phyloP scores from a whole-genome alignment of 2,888 invertebrate genomes.

The Drosophila meridiana region DNA sequence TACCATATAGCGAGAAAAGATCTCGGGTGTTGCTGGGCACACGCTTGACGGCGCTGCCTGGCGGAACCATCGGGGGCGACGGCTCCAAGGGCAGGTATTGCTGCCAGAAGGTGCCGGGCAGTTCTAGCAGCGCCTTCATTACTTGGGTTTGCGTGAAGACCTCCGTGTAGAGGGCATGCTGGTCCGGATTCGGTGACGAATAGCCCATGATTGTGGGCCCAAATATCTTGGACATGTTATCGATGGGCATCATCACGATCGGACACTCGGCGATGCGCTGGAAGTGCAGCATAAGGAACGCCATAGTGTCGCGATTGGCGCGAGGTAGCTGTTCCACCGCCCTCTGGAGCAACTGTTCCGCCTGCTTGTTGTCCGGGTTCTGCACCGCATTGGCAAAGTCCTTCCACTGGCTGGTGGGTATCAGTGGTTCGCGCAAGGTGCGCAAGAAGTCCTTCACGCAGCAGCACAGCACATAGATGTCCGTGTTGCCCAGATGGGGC shows the following conservation, averaged over 20 bases:
- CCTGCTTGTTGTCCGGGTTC: slow-evolving; percentile 87
- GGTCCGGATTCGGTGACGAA: slow-evolving; percentile 90
- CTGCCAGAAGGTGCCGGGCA: slow-evolving; percentile 91
- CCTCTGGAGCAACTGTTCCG: slow-evolving; percentile 87
- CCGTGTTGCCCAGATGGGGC: slow-evolving; percentile 90
- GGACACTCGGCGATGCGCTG: slow-evolving; percentile 93
- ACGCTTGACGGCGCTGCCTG: slow-evolving; percentile 54
- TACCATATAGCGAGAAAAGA: slow-evolving; percentile 81
- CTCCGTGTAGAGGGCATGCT: slow-evolving; percentile 90
- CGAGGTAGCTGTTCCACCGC: slow-evolving; percentile 94
- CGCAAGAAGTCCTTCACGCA: slow-evolving; percentile 97
- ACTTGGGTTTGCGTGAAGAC: slow-evolving; percentile 91
- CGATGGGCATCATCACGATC: slow-evolving; percentile 96
- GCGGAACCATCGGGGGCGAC: slow-evolving; percentile 35
- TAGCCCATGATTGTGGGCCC: slow-evolving; percentile 98
- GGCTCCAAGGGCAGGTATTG: slow-evolving; percentile 72
- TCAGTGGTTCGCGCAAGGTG: slow-evolving; percentile 94
- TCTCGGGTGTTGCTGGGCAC: slow-evolving; percentile 73
- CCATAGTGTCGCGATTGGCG: slow-evolving; percentile 97
- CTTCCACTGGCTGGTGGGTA: slow-evolving; percentile 92
- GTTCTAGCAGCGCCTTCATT: slow-evolving; percentile 89
- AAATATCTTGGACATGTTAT: slow-evolving; percentile 95
- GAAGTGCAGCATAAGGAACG: slow-evolving; percentile 95
- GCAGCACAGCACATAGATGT: slow-evolving; percentile 96
- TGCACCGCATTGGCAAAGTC: slow-evolving; percentile 86